These are phyloP conservation scores for Platynereis dumerilii DNA, from an alignment of 2,888 invertebrate genomes.

Conservation along the genomic window DNA sequence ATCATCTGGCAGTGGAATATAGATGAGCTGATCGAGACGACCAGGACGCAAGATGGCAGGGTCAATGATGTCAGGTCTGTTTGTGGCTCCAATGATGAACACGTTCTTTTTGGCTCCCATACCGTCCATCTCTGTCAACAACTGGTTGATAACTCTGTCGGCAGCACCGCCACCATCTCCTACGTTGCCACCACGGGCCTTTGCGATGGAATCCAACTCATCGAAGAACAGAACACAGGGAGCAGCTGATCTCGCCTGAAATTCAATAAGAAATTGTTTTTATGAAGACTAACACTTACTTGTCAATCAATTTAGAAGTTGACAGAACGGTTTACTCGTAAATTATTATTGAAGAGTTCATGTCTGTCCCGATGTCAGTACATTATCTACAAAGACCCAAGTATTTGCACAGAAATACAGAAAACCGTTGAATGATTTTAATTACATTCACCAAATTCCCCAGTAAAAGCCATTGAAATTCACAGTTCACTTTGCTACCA, in stretches of 20 bases:
- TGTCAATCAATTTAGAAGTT: too few species aligned
- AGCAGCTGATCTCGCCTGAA: slow-evolving; percentile 93
- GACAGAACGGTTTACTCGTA: too few species aligned
- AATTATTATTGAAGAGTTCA: too few species aligned
- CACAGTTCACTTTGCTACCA: too few species aligned
- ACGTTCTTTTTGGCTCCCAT: slow-evolving; percentile 99
- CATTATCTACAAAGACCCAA: too few species aligned
- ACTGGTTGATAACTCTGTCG: slow-evolving; percentile 99
- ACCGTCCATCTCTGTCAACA: slow-evolving; percentile 99
- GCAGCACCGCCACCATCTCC: slow-evolving; percentile 99
- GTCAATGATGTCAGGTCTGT: slow-evolving; percentile 93
- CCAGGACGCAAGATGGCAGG: slow-evolving; percentile 98
- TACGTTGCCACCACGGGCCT: slow-evolving; percentile 94
- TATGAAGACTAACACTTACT: too few species aligned
- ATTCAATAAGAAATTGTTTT: not conserved
- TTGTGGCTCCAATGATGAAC: slow-evolving; percentile 97
- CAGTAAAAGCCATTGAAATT: too few species aligned
- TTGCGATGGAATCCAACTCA: slow-evolving; percentile 99
- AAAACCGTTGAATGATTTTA: too few species aligned
- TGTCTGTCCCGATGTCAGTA: too few species aligned
- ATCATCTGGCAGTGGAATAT: slow-evolving; percentile 99
- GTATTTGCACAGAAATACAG: too few species aligned
- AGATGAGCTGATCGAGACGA: slow-evolving; percentile 97
- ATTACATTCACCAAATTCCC: too few species aligned
- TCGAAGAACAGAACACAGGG: slow-evolving; percentile 99